phyloP scores from a whole-genome alignment of 2,888 invertebrate genomes.

The Drosophila neotestacea region DNA sequence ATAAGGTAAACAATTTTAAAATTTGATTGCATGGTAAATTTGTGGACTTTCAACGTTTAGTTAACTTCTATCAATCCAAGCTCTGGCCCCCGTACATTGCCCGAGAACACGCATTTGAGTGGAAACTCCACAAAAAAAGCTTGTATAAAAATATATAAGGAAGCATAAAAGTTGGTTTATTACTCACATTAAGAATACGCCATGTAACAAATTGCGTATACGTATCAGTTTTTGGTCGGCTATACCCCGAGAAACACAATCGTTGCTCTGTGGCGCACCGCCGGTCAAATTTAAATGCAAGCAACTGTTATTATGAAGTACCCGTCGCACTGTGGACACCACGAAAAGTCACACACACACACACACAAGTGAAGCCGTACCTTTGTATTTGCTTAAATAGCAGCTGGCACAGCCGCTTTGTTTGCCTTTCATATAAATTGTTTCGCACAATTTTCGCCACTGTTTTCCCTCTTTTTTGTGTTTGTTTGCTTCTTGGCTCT shows the following conservation, averaged over 20 bases:
- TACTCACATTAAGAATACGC: slow-evolving; percentile 67
- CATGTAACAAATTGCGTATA: slow-evolving; percentile 46
- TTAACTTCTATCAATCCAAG: slow-evolving; percentile 19
- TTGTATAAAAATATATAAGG: slow-evolving; percentile 19
- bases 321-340: slow-evolving; percentile 60
- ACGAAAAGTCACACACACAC: slow-evolving; percentile 61
- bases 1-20: slow-evolving; percentile 31
- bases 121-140: background rate
- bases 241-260: slow-evolving; percentile 42
- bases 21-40: slow-evolving; percentile 41
- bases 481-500: slow-evolving; percentile 24
- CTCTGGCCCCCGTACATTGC: background rate
- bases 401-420: slow-evolving; percentile 63
- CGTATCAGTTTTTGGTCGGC: slow-evolving; percentile 31
- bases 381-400: slow-evolving; percentile 75
- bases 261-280: slow-evolving; percentile 26
- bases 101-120: slow-evolving; percentile 4
- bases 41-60: slow-evolving; percentile 31
- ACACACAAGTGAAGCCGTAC: slow-evolving; percentile 45
- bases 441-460: slow-evolving; percentile 61
- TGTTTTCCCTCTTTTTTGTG: slow-evolving; percentile 31
- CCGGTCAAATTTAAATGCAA: slow-evolving; percentile 69
- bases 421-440: slow-evolving; percentile 70
- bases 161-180: slow-evolving; percentile 37
- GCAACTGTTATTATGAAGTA: slow-evolving; percentile 72